Conservation (phyloP, 2,113 vertebrate species). For the Dryoscopus gambensis region DNA sequence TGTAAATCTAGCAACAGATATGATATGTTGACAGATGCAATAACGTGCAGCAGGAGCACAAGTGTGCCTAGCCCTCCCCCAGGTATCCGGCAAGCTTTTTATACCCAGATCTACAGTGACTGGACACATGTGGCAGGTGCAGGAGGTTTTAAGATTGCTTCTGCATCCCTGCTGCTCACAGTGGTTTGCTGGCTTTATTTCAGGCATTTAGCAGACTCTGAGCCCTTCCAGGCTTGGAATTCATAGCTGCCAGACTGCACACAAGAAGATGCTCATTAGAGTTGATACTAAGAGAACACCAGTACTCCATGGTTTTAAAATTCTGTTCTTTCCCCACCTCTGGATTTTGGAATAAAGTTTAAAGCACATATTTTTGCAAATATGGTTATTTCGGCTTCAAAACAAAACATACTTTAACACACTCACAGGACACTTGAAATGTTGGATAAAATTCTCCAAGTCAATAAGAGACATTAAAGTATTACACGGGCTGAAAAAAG, state of each 20-base stretch:
- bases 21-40: background rate
- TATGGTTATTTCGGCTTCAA: background rate
- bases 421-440: background rate
- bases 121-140: background rate
- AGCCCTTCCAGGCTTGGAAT: background rate
- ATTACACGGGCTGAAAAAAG: background rate
- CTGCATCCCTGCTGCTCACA: background rate
- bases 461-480: background rate
- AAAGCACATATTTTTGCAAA: background rate
- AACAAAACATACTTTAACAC: background rate
- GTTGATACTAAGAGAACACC: background rate
- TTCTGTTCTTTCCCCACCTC: background rate
- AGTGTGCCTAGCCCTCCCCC: background rate
- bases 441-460: background rate
- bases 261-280: background rate
- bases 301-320: background rate
- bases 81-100: conserved; percentile 6
- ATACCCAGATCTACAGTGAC: background rate
- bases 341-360: background rate
- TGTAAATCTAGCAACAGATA: conserved; percentile 24
- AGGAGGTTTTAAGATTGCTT: background rate
- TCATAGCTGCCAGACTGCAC: background rate
- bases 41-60: background rate
- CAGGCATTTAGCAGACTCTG: background rate
- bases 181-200: conserved; percentile 13